Conservation (phyloP, 2,797 vertebrate species). For the Hephaestus fuliginosus region DNA sequence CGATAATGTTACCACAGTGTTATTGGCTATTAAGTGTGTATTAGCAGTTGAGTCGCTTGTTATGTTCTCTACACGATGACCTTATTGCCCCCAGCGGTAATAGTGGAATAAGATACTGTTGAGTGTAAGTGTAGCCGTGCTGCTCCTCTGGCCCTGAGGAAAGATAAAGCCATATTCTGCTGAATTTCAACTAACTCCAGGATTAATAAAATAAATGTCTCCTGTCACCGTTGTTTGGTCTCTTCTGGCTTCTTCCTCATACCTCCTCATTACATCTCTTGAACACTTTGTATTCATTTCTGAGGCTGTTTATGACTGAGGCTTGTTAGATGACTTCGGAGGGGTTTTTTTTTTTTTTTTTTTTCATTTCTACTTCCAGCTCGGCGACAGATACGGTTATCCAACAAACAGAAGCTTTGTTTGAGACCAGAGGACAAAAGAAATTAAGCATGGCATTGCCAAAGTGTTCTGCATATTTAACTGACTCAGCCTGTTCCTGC, state of each 20-base stretch:
- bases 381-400: too few species aligned
- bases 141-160: conserved; percentile 15
- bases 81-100: conserved; percentile 29
- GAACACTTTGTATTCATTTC: neutral
- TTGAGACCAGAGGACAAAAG: neutral
- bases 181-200: conserved; percentile 17
- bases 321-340: neutral
- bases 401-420: neutral
- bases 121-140: conserved; percentile 15
- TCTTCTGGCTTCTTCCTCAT: neutral
- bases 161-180: conserved; percentile 15
- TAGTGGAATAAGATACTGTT: conserved; percentile 19
- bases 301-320: neutral
- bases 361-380: neutral
- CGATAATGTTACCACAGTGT: neutral
- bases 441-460: neutral
- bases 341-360: too few species aligned
- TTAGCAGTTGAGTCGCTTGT: conserved; percentile 15
- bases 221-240: neutral
- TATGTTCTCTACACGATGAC: conserved; percentile 16
- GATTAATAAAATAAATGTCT: conserved; percentile 2
- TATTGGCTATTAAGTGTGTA: conserved; percentile 1
- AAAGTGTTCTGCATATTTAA: neutral
- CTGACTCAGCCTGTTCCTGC: neutral
- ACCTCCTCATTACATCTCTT: neutral